Evolutionary conservation across 35 echinoderm and acorn worm genomes (phyloP), one percentile per base, ranked within the genome.

Genomic region (Holothuria glaberrima): DNA sequence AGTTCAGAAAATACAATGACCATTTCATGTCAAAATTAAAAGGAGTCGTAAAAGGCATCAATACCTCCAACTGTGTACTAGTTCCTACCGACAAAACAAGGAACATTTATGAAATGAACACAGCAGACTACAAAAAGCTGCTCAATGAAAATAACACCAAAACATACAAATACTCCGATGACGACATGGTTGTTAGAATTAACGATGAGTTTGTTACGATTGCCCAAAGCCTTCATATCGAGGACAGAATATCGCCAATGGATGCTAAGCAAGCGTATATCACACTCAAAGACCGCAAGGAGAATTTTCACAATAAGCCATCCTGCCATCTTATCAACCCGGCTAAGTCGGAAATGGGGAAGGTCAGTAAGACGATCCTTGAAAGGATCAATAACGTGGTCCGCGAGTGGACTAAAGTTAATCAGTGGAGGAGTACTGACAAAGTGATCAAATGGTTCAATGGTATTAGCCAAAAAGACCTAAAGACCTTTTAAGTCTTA

Each of bases 241-340:
- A 71, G 6, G 67, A 88, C 4, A 88, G 68, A 72, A 46, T 88
- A 21, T 10, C 34, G 6, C 33, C 41, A 5, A 71, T 48, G 86
- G 66, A 20, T 0, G 28, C 25, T 9, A 71, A 56, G 26, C 6
- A 24, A n/a, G 86, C 86, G 22, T 88, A 68, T 35, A 72, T 88
- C 17, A 50, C 68, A 10, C 63, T 88, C 3, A 88, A 72, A 57
- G 86, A 88, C 48, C 86, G 71, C 25, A 88, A 88, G 26, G 18
- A 72, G 16, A 88, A 88, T 46, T 88, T 88, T 29, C 65, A 48
- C n/a, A 88, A 88, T 30, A 88, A 88, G 14, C 31, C 64, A 20
- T 22, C 33, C 5, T 88, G 86, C 38, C 31, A 33, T 2, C 44
- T 88, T 1, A 88, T 86, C 24, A 86, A 86, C 30, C 83, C 83